phyloP scores from a whole-genome alignment of 2,113 vertebrate genomes.

The Phoxinus phoxinus region DNA sequence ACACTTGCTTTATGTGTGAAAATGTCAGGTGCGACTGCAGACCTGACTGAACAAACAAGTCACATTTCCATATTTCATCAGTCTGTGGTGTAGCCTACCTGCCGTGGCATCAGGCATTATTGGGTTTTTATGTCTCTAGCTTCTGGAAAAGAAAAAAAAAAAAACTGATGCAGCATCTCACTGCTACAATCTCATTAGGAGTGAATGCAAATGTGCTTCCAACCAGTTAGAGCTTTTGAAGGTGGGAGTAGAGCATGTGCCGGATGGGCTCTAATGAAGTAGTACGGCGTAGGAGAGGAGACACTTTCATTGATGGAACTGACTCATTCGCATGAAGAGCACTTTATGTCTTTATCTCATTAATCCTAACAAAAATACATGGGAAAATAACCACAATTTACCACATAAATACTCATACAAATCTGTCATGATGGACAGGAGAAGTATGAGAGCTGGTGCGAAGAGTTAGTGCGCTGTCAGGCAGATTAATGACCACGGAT shows the following conservation, averaged over 20 bases:
- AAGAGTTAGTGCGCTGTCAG: slow-evolving; percentile 28
- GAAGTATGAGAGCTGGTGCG: neutral
- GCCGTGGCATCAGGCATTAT: slow-evolving; percentile 51
- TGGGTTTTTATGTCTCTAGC: slow-evolving; percentile 56
- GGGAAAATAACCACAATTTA: slow-evolving; percentile 12
- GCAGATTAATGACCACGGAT: slow-evolving; percentile 5
- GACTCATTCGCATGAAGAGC: slow-evolving; percentile 28
- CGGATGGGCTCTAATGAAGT: slow-evolving; percentile 37
- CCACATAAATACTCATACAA: slow-evolving; percentile 17
- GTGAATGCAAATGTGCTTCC: slow-evolving; percentile 51
- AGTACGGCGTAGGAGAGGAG: slow-evolving; percentile 31
- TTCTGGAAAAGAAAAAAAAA: slow-evolving; percentile 46
- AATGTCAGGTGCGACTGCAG: slow-evolving; percentile 51
- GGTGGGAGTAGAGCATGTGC: slow-evolving; percentile 25
- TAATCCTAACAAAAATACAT: neutral
- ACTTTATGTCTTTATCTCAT: slow-evolving; percentile 46
- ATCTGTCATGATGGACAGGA: neutral
- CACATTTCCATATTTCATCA: slow-evolving; percentile 61
- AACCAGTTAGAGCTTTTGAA: slow-evolving; percentile 41
- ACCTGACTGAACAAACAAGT: slow-evolving; percentile 53
- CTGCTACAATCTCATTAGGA: slow-evolving; percentile 44
- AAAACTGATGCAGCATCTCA: slow-evolving; percentile 45
- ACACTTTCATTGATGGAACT: slow-evolving; percentile 35
- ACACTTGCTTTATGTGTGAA: slow-evolving; percentile 50
- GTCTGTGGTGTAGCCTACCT: slow-evolving; percentile 48